Evolutionary conservation across 2,888 invertebrate species (phyloP).

Genomic region (Drosophila dives): DNA sequence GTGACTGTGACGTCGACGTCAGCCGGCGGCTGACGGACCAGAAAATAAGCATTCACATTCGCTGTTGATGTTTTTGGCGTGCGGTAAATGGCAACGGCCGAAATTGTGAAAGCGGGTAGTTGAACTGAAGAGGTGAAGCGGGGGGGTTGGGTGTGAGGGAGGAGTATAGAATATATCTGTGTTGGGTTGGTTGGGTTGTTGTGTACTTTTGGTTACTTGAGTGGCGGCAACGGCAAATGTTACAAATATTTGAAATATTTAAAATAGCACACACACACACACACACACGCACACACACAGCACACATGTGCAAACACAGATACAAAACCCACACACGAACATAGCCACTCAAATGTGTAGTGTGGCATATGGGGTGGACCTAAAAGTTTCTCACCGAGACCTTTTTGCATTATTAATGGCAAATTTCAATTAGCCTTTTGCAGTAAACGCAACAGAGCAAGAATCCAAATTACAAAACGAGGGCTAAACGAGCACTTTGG

Average conservation of each 20-base stretch:
- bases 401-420: slow-evolving; percentile 80
- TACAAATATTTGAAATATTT: slow-evolving; percentile 81
- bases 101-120: slow-evolving; percentile 32
- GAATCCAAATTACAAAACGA: slow-evolving; percentile 61
- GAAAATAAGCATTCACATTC: slow-evolving; percentile 76
- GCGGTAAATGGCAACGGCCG: slow-evolving; percentile 74
- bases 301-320: not conserved
- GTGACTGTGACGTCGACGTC: slow-evolving; percentile 71
- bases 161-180: not conserved
- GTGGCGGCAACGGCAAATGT: slow-evolving; percentile 72
- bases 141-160: not conserved
- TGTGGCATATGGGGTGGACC: slow-evolving; percentile 63
- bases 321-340: slow-evolving; percentile 4
- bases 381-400: slow-evolving; percentile 76
- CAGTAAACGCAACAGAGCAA: slow-evolving; percentile 73
- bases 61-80: slow-evolving; percentile 75
- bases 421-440: slow-evolving; percentile 78
- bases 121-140: not conserved
- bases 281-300: slow-evolving; percentile 6
- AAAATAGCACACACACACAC: slow-evolving; percentile 60
- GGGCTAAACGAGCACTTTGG: slow-evolving; percentile 40
- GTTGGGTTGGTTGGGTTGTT: slow-evolving; percentile 26
- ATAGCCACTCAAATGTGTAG: slow-evolving; percentile 26
- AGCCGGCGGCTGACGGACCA: slow-evolving; percentile 79
- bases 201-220: slow-evolving; percentile 66